Conservation (phyloP, 2,797 vertebrate species). For the Gouania willdenowi region DNA sequence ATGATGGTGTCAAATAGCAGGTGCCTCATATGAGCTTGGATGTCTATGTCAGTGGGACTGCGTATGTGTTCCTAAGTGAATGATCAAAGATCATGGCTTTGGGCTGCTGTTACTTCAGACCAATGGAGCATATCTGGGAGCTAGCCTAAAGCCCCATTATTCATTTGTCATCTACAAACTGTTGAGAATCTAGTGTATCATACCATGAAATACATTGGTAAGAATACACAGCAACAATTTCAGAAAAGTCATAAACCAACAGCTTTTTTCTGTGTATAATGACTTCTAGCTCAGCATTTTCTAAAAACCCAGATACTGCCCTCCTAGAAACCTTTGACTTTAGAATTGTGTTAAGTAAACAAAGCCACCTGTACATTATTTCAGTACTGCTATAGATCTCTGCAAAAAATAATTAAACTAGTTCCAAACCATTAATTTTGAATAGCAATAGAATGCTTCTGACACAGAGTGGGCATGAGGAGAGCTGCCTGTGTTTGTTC, state of each 20-base stretch:
- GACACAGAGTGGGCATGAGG: constrained; percentile 41
- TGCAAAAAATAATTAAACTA: too few relatives aligned
- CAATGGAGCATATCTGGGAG: constrained; percentile 29
- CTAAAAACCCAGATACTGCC: too few relatives aligned
- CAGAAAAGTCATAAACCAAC: neutral
- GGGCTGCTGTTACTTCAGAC: constrained; percentile 31
- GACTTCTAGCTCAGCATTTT: too few relatives aligned
- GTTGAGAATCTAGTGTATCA: constrained; percentile 2
- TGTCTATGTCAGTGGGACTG: constrained; percentile 37
- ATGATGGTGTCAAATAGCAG: constrained; percentile 55
- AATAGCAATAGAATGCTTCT: constrained; percentile 6
- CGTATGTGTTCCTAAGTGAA: constrained; percentile 19
- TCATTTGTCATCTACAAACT: constrained; percentile 19
- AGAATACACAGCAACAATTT: neutral
- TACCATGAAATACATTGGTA: neutral
- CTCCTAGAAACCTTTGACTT: too few relatives aligned
- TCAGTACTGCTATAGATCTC: too few relatives aligned
- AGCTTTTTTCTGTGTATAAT: constrained; percentile 1
- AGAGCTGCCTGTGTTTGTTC: constrained; percentile 56
- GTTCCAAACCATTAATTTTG: constrained; percentile 3
- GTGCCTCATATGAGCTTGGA: constrained; percentile 43
- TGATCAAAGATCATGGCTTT: constrained; percentile 22
- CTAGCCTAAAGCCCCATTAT: constrained; percentile 35
- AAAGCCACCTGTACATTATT: too few relatives aligned
- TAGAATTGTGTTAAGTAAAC: too few relatives aligned